Percentiles rank a stretch among this genome's conserved stretches.
These are phyloP conservation scores for Haliclystus octoradiatus DNA, from an alignment of 30 jellyfish, hydroid and myxozoan genomes.

Conservation along the genomic window DNA sequence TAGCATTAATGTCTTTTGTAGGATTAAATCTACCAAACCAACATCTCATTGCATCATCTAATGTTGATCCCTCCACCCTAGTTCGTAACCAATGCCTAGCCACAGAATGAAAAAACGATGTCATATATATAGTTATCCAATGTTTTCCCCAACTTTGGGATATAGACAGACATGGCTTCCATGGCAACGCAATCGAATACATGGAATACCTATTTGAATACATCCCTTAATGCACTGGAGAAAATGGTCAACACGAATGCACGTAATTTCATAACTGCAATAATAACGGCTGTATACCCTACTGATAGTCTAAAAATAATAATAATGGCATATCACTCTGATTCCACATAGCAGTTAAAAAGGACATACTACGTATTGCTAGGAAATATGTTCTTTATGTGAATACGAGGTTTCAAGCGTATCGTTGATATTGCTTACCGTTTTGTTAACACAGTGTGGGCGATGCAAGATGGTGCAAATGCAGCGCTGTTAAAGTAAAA, in stretches of 20 bases:
- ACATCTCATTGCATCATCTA: slow-evolving; percentile 33
- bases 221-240: no score
- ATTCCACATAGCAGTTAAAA: no score
- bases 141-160: background rate
- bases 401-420: background rate
- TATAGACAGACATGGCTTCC: background rate
- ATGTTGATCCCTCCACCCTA: slow-evolving; percentile 15
- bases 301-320: no score
- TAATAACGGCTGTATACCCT: no score
- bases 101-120: background rate
- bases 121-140: background rate
- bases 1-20: no score
- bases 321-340: no score
- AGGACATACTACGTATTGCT: no score
- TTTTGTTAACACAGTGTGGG: slow-evolving; percentile 76
- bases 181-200: no score
- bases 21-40: no score
- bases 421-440: slow-evolving; percentile 28
- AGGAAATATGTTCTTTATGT: no score
- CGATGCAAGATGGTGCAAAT: slow-evolving; percentile 92
- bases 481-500: slow-evolving; percentile 33
- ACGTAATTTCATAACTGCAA: background rate
- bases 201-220: no score
- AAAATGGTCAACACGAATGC: background rate
- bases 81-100: slow-evolving; percentile 47